A percentile compares a stretch with the other conserved stretches of the same genome.
Conservation (phyloP, 2,888 invertebrate genomes). For the Anthophora plumipes region DNA sequence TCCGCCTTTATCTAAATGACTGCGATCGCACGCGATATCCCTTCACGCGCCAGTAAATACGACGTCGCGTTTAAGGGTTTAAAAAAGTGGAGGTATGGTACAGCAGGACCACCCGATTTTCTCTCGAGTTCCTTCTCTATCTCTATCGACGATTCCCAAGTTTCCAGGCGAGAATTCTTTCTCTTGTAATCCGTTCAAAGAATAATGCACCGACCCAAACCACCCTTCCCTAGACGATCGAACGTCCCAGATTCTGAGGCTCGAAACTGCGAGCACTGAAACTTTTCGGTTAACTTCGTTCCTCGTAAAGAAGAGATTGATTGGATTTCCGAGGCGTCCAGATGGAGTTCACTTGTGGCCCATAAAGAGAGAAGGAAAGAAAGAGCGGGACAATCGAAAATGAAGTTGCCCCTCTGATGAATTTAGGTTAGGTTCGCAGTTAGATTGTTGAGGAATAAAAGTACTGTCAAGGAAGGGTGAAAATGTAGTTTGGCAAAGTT, state of each 20-base stretch:
- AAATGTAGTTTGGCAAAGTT: slow-evolving; percentile 11
- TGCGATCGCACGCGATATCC: slow-evolving; percentile 45
- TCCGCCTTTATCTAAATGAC: slow-evolving; percentile 80
- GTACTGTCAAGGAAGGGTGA: slow-evolving; percentile 1
- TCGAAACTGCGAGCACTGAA: neutral
- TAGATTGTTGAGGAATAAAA: neutral
- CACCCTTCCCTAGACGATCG: slow-evolving; percentile 42
- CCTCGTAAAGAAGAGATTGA: slow-evolving; percentile 25
- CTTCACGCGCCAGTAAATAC: slow-evolving; percentile 1
- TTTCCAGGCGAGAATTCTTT: slow-evolving; percentile 66
- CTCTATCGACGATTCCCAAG: slow-evolving; percentile 71
- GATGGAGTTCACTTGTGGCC: neutral
- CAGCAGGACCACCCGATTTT: too few relatives aligned
- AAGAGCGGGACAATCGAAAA: slow-evolving; percentile 19
- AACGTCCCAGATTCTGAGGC: slow-evolving; percentile 37
- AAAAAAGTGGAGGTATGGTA: slow-evolving; percentile 18
- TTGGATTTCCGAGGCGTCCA: slow-evolving; percentile 29
- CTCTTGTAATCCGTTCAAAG: slow-evolving; percentile 74
- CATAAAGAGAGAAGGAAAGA: neutral
- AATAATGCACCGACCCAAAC: slow-evolving; percentile 71
- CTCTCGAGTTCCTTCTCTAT: slow-evolving; percentile 48
- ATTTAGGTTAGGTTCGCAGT: neutral
- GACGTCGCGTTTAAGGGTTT: slow-evolving; percentile 26
- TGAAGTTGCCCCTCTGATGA: slow-evolving; percentile 4
- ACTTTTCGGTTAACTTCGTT: slow-evolving; percentile 35